These are phyloP conservation scores for Simalia tracyae DNA, from an alignment of 2,797 vertebrate genomes.

Conservation along the genomic window DNA sequence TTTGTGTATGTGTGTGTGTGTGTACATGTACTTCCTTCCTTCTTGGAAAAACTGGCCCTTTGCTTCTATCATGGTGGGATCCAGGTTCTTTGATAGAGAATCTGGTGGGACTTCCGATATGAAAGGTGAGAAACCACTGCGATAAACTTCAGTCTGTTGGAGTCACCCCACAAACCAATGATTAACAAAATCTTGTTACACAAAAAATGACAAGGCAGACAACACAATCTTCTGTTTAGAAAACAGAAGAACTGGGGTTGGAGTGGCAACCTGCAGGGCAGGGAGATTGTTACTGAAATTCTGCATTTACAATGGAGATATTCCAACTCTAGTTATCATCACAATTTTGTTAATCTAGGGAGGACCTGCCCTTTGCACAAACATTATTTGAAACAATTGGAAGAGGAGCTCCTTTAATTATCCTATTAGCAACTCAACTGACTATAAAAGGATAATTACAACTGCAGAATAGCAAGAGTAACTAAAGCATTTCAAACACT, in stretches of 20 bases:
- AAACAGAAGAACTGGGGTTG: not conserved
- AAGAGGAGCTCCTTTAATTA: not conserved
- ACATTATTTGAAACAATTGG: not conserved
- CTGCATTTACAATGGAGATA: not conserved
- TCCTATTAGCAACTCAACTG: not conserved
- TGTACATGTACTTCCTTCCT: not conserved
- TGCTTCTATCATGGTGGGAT: not conserved
- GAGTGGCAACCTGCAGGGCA: not conserved
- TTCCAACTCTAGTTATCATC: not conserved
- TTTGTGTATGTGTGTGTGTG: accelerated
- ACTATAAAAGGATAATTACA: not conserved
- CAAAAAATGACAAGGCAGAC: not conserved
- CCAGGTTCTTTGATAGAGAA: not conserved
- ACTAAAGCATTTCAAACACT: not conserved
- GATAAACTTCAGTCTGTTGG: not conserved
- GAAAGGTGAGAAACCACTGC: not conserved
- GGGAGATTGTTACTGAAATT: not conserved
- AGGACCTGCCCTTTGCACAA: not conserved
- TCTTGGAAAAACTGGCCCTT: not conserved
- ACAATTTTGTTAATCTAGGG: not conserved
- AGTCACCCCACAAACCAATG: not conserved
- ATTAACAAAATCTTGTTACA: not conserved
- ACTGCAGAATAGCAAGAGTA: not conserved
- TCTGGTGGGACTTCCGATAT: not conserved
- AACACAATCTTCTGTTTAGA: not conserved